Evolutionary conservation across 2,113 vertebrate genomes (phyloP), one percentile per base, ranked within the genome.

Genomic region (Siniperca knerii): DNA sequence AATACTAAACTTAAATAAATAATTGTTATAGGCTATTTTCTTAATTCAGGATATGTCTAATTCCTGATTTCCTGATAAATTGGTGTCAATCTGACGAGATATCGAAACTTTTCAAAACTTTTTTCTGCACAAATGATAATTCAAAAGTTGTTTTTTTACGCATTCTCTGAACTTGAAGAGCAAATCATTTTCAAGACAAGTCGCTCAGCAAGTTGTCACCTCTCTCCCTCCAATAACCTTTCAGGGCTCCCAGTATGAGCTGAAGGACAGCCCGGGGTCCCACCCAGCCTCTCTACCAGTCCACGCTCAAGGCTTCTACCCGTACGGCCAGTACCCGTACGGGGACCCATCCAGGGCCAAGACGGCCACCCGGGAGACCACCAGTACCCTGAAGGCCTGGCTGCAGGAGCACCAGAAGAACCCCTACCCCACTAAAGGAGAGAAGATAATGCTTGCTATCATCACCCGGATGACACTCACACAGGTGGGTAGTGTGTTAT

Each of bases 341-440:
- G 98, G 97, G 20, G 98, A 99, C 81, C 98, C 98, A 0, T 96
- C 97, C 64, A 88, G 98, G 80, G 97, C 98, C 92, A 99, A 99
- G 93, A 99, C 98, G 1, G 98, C 98, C 78, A 99, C 98, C 2
- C 95, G 98, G 48, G 98, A 99, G 94, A 99, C 98, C 90, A 99
- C 98, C 29, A 98, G 97, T 95, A 99, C 98, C 0, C 95, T 99
- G 21, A 99, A 99, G 94, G 98, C 98, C 95, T 99, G 98, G 98
- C 96, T 99, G 1, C 97, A 99, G 13, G 98, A 99, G 89, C 98
- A 99, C 92, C 98, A 99, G 89, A 99, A 99, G 93, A 99, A 99
- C 89, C 98, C 98, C 0, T 99, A 99, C 89, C 98, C 98, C 82
- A 99, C 98, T 84, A 99, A 99, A 88, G 98, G 98, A 0, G 98